phyloP scores from a whole-genome alignment of 2,888 invertebrate species.

The Pristionchus entomophagus region DNA sequence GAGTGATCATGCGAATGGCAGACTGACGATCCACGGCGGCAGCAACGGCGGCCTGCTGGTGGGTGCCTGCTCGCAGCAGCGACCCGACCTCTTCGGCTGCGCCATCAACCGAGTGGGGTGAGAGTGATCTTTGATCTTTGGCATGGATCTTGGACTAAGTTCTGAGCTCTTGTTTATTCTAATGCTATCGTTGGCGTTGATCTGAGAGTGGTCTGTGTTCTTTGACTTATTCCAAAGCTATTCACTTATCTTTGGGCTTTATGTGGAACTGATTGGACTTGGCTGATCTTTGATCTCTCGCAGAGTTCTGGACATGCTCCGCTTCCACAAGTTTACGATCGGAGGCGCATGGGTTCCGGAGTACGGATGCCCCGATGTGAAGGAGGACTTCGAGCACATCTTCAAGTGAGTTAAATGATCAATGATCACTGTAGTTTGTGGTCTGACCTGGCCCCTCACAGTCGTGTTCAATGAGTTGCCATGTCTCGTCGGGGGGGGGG shows the following conservation, averaged over 20 bases:
- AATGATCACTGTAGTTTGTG: background rate
- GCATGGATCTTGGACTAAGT: background rate
- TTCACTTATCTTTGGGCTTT: background rate
- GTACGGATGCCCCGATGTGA: conserved; percentile 90
- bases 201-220: no score
- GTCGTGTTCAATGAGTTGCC: no score
- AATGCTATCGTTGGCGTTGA: no score
- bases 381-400: conserved; percentile 88
- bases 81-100: conserved; percentile 93
- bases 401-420: conserved; percentile 80
- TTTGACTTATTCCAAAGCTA: background rate
- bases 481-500: no score
- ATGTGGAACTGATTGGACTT: background rate
- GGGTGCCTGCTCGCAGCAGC: conserved; percentile 93
- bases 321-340: conserved; percentile 97
- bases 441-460: no score
- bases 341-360: conserved; percentile 97
- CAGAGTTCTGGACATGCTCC: conserved; percentile 96
- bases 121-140: conserved; percentile 73
- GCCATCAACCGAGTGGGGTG: conserved; percentile 95
- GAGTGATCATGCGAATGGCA: no score
- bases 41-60: conserved; percentile 98
- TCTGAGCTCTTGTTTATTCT: no score
- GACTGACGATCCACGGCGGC: conserved; percentile 90
- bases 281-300: conserved; percentile 49